Evolutionary conservation across 2,797 vertebrate genomes (phyloP), one percentile per base, ranked within the genome.

Genomic region (Gorsachius magnificus): DNA sequence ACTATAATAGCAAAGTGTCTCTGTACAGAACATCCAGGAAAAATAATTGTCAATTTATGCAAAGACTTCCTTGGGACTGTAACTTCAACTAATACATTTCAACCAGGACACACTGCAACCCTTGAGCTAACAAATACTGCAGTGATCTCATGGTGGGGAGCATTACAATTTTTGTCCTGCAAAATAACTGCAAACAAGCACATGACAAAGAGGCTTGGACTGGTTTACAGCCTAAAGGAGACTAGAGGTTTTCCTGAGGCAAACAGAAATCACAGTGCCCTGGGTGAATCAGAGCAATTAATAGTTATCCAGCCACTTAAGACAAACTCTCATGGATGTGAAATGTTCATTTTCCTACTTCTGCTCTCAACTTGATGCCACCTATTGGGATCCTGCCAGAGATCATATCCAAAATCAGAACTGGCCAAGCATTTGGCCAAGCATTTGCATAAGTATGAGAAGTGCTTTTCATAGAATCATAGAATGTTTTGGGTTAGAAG

Each of bases 341-440:
- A 87, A 83, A 70, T 48, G 5, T 43, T 87, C 18, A 9, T 78
- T 74, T 36, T 78, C 24, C 16, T 78, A 8, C 29, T 70, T 83
- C 45, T 71, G 16, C 20, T 53, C 41, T 86, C n/a, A 74, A 16
- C 28, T 83, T 89, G 41, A n/a, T 65, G 28, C 6, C 7, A 3
- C 6, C 21, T 31, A 4, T 60, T 86, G 28, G 5, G 9, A 43
- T 43, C 41, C 41, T 43, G 15, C 12, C 48, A 72, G 9, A 4
- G 18, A 24, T 51, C 29, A 43, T 77, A 83, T 7, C 8, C 50
- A 89, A 83, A 87, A 77, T 45, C 76, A 60, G 13, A 77, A 35
- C 10, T 38, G 20, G 4, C 5, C 0, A 0, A 71, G 8, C 2
- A 36, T 50, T 85, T 88, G 33, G 20, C 12, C 29, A 33, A 51